phyloP scores from a whole-genome alignment of 2,113 vertebrate species.

The Erythrolamprus reginae region DNA sequence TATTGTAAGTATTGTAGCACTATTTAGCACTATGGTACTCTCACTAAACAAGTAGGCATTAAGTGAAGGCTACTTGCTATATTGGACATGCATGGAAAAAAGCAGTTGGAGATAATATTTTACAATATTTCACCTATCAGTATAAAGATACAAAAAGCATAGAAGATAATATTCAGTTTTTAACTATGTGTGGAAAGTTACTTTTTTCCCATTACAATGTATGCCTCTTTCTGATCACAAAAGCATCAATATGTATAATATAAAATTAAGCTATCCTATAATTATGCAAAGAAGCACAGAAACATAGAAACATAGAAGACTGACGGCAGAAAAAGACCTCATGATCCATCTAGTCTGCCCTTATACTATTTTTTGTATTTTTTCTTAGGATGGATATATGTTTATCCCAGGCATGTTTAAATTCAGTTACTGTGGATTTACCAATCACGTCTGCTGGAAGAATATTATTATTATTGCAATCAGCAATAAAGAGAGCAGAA shows the following conservation, averaged over 20 bases:
- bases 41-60: not conserved
- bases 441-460: too few relatives aligned
- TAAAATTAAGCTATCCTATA: not conserved
- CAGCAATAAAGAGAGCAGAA: not conserved
- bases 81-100: not conserved
- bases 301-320: too few relatives aligned
- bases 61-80: not conserved
- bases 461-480: too few relatives aligned
- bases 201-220: not conserved
- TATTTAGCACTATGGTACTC: not conserved
- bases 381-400: too few relatives aligned
- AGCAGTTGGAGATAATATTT: not conserved
- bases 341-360: too few relatives aligned
- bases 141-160: not conserved
- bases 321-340: too few relatives aligned
- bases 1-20: not conserved
- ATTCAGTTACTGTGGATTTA: too few relatives aligned
- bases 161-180: not conserved
- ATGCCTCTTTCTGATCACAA: not conserved
- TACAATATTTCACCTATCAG: not conserved
- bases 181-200: not conserved
- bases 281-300: not conserved
- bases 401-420: too few relatives aligned
- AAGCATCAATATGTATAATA: not conserved
- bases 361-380: too few relatives aligned